Evolutionary conservation across 2,888 invertebrate genomes (phyloP).

Genomic region (Beris chalybata): DNA sequence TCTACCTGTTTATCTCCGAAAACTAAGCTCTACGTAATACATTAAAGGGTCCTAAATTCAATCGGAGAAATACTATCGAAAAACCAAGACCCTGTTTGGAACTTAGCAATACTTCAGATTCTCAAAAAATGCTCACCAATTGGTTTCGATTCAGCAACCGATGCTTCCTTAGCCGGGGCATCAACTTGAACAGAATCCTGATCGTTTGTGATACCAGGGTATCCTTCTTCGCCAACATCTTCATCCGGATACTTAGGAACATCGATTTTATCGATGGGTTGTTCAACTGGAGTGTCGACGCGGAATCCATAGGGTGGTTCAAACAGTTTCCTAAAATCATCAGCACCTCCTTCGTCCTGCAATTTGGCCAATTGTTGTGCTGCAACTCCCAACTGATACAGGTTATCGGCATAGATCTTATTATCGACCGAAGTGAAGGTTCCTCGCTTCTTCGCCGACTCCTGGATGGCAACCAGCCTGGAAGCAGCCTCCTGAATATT

Average conservation of each 20-base stretch:
- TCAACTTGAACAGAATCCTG: conserved; percentile 58
- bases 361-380: conserved; percentile 62
- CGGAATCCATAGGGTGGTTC: conserved; percentile 44
- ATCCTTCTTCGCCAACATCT: conserved; percentile 53
- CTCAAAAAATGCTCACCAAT: conserved; percentile 57
- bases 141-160: conserved; percentile 76
- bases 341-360: conserved; percentile 59
- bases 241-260: conserved; percentile 40
- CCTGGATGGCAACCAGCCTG: conserved; percentile 64
- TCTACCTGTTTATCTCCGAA: no score
- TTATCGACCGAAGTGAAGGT: conserved; percentile 61
- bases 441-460: conserved; percentile 63
- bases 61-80: no score
- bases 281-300: conserved; percentile 46
- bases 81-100: no score
- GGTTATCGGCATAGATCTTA: conserved; percentile 60
- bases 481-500: conserved; percentile 63
- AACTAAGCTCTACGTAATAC: no score
- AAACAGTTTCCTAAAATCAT: conserved; percentile 58
- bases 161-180: conserved; percentile 62
- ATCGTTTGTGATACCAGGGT: conserved; percentile 51
- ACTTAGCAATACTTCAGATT: no score
- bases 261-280: conserved; percentile 29
- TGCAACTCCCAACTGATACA: conserved; percentile 61
- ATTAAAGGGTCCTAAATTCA: no score